Base-by-base conservation (phyloP, 2,888 invertebrate genomes). In the Aphodius granarius region DNA sequence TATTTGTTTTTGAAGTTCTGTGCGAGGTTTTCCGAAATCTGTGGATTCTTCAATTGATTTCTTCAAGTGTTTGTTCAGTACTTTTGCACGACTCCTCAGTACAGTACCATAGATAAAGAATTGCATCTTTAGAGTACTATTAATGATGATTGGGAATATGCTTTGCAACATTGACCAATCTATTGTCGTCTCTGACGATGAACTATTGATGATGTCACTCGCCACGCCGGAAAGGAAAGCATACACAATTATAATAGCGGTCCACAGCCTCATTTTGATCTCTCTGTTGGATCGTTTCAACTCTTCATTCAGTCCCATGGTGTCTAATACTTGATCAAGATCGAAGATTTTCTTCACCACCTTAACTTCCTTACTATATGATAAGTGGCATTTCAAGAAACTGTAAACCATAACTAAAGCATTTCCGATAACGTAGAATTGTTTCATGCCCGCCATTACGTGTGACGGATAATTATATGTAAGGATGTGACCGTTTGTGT, bases 381-480 rank as follows among this genome's bases (percentile, higher is more conserved):
- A 73, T 9, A 76, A 0, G 13, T 78, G 78, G 43, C 72, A 21
- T 15, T 74, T 20, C 1, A 74, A 4, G 64, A 75, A 76, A 3
- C 70, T 23, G 4, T 22, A 76, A 19, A 75, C 63, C 62, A 78
- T 78, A 17, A 65, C 63, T 13, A 77, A 4, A 16, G 73, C 73
- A 4, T 21, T 75, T 1, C 74, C 79, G 18, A 74, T 18, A n/a
- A 19, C 16, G 19, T 75, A 74, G 3, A 76, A 9, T 13, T 74
- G 22, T n/a, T 68, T 73, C 66, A 78, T 74, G 2, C 78, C 71
- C 2, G 18, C 63, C 6, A 79, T 71, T 16, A 78, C 78, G 18
- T 62, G 65, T 6, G 78, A 79, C 63, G 68, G 20, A 5, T 63
- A 18, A 16, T 19, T 15, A 20, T n/a, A 5, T 0, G 19, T 5